Conservation (phyloP, 2,888 invertebrate species). For the Anthophora plumipes region DNA sequence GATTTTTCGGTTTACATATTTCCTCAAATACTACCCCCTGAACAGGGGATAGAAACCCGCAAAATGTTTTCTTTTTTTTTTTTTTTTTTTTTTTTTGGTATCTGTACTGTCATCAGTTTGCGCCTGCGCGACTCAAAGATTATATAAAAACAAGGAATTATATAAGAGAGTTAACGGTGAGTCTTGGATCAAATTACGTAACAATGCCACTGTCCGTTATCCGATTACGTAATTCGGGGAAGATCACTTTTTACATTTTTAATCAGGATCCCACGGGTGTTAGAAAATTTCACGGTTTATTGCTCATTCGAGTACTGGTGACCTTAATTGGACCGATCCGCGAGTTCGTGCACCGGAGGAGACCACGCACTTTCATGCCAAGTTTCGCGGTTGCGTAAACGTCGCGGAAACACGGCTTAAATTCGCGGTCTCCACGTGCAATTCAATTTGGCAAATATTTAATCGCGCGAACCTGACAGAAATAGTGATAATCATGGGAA, state of each 20-base stretch:
- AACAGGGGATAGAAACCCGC: constrained; percentile 16
- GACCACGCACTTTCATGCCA: constrained; percentile 29
- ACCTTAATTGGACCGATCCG: constrained; percentile 42
- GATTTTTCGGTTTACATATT: constrained; percentile 34
- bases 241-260: constrained; percentile 27
- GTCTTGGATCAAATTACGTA: constrained; percentile 49
- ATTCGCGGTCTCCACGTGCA: neutral
- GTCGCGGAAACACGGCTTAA: constrained; percentile 2
- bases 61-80: constrained; percentile 39
- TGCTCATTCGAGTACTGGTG: constrained; percentile 11
- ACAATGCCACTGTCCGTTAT: constrained; percentile 54
- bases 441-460: constrained; percentile 8
- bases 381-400: constrained; percentile 50
- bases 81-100: too few relatives aligned
- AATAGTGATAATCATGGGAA: neutral
- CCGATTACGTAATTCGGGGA: constrained; percentile 50
- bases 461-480: neutral
- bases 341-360: neutral
- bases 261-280: neutral
- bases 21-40: constrained; percentile 21
- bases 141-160: constrained; percentile 66
- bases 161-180: constrained; percentile 54
- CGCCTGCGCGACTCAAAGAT: constrained; percentile 21
- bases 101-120: constrained; percentile 31
- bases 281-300: constrained; percentile 11